phyloP scores from a whole-genome alignment of 1,140 invertebrate species.

The Drosophila willistoni region DNA sequence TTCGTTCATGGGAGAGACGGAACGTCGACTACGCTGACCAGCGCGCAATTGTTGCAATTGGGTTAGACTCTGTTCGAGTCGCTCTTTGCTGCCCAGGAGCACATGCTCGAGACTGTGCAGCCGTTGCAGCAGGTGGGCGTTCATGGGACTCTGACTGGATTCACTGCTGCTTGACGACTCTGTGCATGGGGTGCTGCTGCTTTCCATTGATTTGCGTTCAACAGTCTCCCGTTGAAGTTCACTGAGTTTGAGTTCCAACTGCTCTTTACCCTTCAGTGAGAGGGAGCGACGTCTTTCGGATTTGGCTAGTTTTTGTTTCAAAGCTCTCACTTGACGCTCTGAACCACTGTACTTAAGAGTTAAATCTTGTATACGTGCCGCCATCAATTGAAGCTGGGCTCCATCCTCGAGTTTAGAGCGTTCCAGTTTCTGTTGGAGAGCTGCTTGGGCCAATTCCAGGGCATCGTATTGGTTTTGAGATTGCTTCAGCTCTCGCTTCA shows the following conservation, averaged over 20 bases:
- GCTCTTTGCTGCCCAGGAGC: conserved; percentile 84
- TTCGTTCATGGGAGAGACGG: conserved; percentile 85
- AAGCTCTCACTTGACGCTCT: conserved; percentile 91
- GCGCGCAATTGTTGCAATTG: conserved; percentile 85
- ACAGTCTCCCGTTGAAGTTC: conserved; percentile 92
- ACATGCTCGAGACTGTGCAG: conserved; percentile 85
- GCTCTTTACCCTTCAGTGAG: conserved; percentile 91
- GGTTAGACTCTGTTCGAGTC: conserved; percentile 72
- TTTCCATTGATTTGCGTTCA: conserved; percentile 84
- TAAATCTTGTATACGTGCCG: conserved; percentile 92
- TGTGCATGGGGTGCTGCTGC: conserved; percentile 40
- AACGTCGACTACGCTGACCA: conserved; percentile 84
- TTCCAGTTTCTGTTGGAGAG: conserved; percentile 89
- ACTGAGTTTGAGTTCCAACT: conserved; percentile 91
- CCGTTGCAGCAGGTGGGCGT: conserved; percentile 84
- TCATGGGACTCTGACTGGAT: conserved; percentile 46
- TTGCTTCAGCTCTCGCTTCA: conserved; percentile 92
- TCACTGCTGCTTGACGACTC: conserved; percentile 54
- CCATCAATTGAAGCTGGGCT: conserved; percentile 91
- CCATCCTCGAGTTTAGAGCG: conserved; percentile 88
- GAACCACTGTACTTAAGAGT: conserved; percentile 91
- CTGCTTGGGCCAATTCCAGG: conserved; percentile 90
- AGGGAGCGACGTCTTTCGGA: conserved; percentile 91
- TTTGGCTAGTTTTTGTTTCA: conserved; percentile 92
- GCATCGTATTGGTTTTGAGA: conserved; percentile 91